These are phyloP conservation scores for Petrolisthes manimaculis DNA, from an alignment of 2,888 invertebrate species.

Conservation along the genomic window DNA sequence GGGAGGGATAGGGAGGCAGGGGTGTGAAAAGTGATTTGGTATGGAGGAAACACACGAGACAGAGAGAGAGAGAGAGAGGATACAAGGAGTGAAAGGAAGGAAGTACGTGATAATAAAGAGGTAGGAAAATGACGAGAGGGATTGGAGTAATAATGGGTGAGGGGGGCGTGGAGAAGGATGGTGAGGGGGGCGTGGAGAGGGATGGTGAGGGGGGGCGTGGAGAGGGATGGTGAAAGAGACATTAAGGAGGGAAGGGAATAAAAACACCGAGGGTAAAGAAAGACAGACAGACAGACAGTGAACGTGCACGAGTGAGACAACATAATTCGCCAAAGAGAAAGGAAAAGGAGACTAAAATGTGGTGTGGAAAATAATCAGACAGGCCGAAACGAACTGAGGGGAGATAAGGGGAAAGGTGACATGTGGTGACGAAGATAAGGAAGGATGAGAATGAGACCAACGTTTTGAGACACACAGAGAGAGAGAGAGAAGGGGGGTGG, in stretches of 20 bases:
- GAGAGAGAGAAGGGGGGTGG: too few species aligned
- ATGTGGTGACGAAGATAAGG: too few species aligned
- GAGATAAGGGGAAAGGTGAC: too few species aligned
- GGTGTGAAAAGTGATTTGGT: not conserved
- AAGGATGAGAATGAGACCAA: too few species aligned
- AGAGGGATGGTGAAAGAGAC: not conserved
- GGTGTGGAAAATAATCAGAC: too few species aligned
- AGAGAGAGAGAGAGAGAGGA: not conserved
- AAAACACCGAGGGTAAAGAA: not conserved
- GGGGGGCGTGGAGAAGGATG: not conserved
- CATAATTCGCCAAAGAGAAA: too few species aligned
- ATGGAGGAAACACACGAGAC: not conserved
- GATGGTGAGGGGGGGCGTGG: not conserved
- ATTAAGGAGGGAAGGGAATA: not conserved
- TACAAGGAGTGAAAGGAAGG: not conserved
- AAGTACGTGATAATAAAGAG: not conserved
- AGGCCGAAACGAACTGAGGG: too few species aligned
- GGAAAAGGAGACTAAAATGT: too few species aligned
- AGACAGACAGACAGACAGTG: too few species aligned
- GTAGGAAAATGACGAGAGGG: not conserved
- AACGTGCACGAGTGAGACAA: too few species aligned
- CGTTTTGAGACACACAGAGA: too few species aligned
- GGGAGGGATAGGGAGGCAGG: not conserved
- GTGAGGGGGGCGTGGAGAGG: not conserved
- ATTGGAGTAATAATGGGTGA: not conserved